Percentiles rank a stretch among this genome's conserved stretches.
Conservation (phyloP, 2,113 vertebrate species). For the Elephas maximus region DNA sequence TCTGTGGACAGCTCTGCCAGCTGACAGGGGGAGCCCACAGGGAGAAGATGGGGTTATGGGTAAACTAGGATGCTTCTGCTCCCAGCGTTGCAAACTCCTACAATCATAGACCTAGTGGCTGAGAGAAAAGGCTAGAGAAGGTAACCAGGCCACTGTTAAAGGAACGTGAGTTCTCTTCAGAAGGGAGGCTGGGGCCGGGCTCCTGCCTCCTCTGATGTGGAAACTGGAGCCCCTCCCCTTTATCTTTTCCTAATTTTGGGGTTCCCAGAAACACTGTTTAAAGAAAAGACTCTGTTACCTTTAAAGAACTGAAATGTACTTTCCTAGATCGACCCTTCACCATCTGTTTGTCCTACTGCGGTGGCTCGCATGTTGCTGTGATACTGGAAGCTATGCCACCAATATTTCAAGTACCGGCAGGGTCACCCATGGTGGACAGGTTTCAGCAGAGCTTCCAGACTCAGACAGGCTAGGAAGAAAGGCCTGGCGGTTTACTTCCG, state of each 20-base stretch:
- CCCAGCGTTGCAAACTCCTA: not conserved
- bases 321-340: not conserved
- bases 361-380: not conserved
- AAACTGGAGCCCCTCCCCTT: not conserved
- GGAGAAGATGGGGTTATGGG: not conserved
- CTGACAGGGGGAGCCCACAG: not conserved
- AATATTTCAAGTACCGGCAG: not conserved
- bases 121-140: not conserved
- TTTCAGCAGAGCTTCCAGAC: not conserved
- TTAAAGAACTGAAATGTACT: not conserved
- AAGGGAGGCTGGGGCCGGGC: not conserved
- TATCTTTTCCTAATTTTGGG: not conserved
- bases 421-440: not conserved
- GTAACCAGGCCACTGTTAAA: not conserved
- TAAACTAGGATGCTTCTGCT: not conserved
- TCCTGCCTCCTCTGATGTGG: not conserved
- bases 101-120: not conserved
- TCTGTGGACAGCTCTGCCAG: not conserved
- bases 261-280: not conserved
- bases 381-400: not conserved
- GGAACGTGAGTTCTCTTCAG: not conserved
- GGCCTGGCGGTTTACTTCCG: not conserved
- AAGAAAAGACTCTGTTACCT: not conserved
- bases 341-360: not conserved
- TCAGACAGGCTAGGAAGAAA: not conserved